Evolutionary conservation across 1,140 invertebrate species (phyloP), one percentile per base, ranked within the genome.

Genomic region (Coenobita brevimanus): DNA sequence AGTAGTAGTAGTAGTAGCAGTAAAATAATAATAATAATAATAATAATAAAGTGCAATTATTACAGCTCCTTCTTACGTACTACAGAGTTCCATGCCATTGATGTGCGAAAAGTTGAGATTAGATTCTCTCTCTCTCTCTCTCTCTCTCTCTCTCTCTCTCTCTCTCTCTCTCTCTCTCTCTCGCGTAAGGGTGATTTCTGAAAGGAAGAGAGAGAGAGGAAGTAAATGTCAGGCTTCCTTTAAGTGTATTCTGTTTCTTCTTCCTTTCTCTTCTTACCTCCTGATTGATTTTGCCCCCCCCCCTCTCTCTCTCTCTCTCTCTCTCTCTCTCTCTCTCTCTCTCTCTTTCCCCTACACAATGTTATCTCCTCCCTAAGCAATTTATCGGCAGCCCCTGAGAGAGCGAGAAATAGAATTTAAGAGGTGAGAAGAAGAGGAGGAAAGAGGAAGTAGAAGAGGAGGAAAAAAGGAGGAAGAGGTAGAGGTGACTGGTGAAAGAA

Each of bases 161-260:
- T 21, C 1, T 80, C 21, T 36, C 36, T 43, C 80, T 90, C 89
- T 43, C 54, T 82, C 79, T 88, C 30, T 43, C 57, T 75, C 36
- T 38, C n/a, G n/a, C n/a, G n/a, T n/a, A n/a, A n/a, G n/a, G n/a
- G n/a, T n/a, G n/a, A n/a, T n/a, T n/a, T n/a, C n/a, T n/a, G n/a
- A n/a, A n/a, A n/a, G n/a, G n/a, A n/a, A n/a, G n/a, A n/a, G n/a
- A n/a, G n/a, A n/a, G n/a, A n/a, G n/a, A n/a, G n/a, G n/a, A n/a
- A n/a, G n/a, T n/a, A n/a, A n/a, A n/a, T n/a, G n/a, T n/a, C n/a
- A n/a, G n/a, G n/a, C n/a, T n/a, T n/a, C n/a, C n/a, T n/a, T n/a
- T n/a, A n/a, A n/a, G n/a, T n/a, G n/a, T n/a, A n/a, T n/a, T n/a
- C n/a, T n/a, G n/a, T 46, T 24, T 24, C 54, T 67, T 36, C 36